Evolutionary conservation across 2,888 invertebrate species (phyloP).

Genomic region (Cetonia aurata): DNA sequence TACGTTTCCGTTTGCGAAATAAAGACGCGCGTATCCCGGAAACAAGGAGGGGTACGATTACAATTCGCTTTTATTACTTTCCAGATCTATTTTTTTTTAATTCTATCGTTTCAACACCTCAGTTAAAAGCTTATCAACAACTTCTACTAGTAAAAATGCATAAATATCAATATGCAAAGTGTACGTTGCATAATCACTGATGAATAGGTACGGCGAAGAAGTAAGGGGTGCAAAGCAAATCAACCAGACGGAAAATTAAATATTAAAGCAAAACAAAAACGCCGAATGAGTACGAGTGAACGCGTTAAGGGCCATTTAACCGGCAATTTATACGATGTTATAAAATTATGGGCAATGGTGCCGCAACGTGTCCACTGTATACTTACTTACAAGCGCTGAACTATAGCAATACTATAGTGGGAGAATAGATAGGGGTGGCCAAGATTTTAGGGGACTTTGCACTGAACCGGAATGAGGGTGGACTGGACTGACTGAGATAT

Average conservation of each 20-base stretch:
- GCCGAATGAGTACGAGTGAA: constrained; percentile 28
- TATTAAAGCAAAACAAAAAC: constrained; percentile 39
- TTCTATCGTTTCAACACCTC: not conserved
- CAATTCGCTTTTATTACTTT: constrained; percentile 26
- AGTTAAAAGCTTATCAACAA: no score
- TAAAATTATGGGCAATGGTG: constrained; percentile 38
- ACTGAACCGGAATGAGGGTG: constrained; percentile 12
- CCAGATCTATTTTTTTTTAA: constrained; percentile 5
- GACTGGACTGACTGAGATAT: not conserved
- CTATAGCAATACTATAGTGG: constrained; percentile 13
- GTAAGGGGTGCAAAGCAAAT: constrained; percentile 8
- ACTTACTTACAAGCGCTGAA: constrained; percentile 23
- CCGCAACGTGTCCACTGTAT: constrained; percentile 30
- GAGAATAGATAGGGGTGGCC: constrained; percentile 4
- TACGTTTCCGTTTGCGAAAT: constrained; percentile 59
- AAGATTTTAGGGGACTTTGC: constrained; percentile 13
- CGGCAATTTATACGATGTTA: constrained; percentile 42
- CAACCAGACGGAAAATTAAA: constrained; percentile 33
- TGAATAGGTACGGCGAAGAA: no score
- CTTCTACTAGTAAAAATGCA: no score
- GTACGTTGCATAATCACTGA: no score
- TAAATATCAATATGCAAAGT: no score
- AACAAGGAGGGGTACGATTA: constrained; percentile 54
- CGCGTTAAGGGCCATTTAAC: constrained; percentile 40
- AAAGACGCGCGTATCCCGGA: constrained; percentile 51